phyloP scores from a whole-genome alignment of 2,888 invertebrate species.

The Leptopilina myrica region DNA sequence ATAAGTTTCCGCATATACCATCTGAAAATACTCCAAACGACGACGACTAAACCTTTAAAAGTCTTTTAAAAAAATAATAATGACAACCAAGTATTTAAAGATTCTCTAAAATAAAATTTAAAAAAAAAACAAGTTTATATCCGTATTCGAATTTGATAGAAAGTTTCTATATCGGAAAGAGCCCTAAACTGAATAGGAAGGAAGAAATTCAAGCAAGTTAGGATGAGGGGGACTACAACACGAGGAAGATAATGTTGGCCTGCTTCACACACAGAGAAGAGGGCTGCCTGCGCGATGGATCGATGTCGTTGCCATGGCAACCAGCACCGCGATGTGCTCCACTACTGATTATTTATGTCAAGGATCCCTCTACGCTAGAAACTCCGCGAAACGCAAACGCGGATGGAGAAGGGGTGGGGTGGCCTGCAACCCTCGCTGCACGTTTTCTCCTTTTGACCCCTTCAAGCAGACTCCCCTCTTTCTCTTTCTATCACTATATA shows the following conservation, averaged over 20 bases:
- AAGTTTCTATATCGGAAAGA: background rate
- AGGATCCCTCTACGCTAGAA: constrained; percentile 66
- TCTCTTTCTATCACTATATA: too few species aligned
- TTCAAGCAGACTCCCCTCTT: constrained; percentile 30
- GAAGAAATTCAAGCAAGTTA: constrained; percentile 1
- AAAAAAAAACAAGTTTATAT: too few species aligned
- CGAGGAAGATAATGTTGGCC: constrained; percentile 39
- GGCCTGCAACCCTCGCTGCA: constrained; percentile 35
- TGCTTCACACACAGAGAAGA: constrained; percentile 19
- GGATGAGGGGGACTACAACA: constrained; percentile 10
- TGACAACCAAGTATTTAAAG: too few species aligned
- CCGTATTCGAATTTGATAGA: background rate
- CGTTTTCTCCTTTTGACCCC: constrained; percentile 26
- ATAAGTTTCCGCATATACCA: too few species aligned
- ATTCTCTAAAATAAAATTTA: too few species aligned
- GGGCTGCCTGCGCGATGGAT: constrained; percentile 47
- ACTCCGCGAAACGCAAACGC: constrained; percentile 59
- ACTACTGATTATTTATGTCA: constrained; percentile 75
- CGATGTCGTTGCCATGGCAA: constrained; percentile 61
- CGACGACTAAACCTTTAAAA: too few species aligned
- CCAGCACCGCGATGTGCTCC: constrained; percentile 63
- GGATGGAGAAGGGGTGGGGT: constrained; percentile 47
- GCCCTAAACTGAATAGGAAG: background rate
- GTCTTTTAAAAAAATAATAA: too few species aligned
- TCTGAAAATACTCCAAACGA: too few species aligned